Percentiles rank a stretch among this genome's conserved stretches.
Evolutionary conservation across 1,140 invertebrate genomes (phyloP).

Genomic region (Drosophila ambigua): DNA sequence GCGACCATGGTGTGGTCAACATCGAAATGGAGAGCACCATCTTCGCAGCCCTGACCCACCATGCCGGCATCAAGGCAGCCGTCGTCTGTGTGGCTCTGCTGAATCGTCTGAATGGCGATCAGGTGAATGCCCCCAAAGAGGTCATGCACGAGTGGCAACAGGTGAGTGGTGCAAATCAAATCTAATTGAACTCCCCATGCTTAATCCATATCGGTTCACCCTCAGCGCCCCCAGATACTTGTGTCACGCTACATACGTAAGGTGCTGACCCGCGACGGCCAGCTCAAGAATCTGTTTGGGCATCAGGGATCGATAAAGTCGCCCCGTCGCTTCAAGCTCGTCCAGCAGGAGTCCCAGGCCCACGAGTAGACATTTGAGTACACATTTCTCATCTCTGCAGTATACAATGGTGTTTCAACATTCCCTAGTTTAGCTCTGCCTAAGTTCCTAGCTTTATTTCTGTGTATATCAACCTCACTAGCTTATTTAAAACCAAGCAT

Average conservation of each 20-base stretch:
- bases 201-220: not conserved
- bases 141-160: constrained; percentile 96
- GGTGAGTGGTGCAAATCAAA: constrained; percentile 4
- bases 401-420: constrained; percentile 69
- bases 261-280: constrained; percentile 90
- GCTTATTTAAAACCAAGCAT: constrained; percentile 48
- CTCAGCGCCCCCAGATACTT: constrained; percentile 92
- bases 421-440: constrained; percentile 67
- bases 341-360: constrained; percentile 95
- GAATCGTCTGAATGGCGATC: constrained; percentile 97
- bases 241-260: constrained; percentile 94
- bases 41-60: constrained; percentile 96
- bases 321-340: constrained; percentile 92
- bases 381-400: constrained; percentile 47
- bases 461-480: constrained; percentile 50
- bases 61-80: constrained; percentile 96
- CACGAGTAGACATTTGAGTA: constrained; percentile 88
- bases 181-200: not conserved
- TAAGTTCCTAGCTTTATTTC: constrained; percentile 64
- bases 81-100: constrained; percentile 96
- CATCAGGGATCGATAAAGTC: constrained; percentile 92
- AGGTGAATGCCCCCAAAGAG: constrained; percentile 95
- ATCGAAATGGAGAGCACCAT: constrained; percentile 97
- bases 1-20: constrained; percentile 93
- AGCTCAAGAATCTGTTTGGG: constrained; percentile 88